These are phyloP conservation scores for Drosophila pectinifera DNA, from an alignment of 1,140 invertebrate genomes.

Conservation along the genomic window DNA sequence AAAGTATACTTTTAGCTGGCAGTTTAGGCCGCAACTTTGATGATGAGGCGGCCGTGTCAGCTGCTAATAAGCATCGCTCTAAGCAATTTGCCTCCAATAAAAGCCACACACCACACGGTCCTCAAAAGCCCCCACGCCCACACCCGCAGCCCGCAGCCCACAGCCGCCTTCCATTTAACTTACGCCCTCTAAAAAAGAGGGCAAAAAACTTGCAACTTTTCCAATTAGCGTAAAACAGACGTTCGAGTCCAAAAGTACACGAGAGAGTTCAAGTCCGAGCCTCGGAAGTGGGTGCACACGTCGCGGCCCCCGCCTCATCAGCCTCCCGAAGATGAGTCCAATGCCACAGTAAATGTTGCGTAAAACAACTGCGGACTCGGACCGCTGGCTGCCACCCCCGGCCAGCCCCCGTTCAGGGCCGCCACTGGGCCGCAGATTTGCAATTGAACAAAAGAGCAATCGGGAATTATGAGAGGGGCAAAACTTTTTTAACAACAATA, in stretches of 20 bases:
- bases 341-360: slow-evolving; percentile 76
- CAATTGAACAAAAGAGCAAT: slow-evolving; percentile 82
- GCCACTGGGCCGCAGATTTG: slow-evolving; percentile 30
- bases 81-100: slow-evolving; percentile 73
- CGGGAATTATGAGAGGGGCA: slow-evolving; percentile 76
- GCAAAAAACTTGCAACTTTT: slow-evolving; percentile 79
- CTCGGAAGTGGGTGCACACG: slow-evolving; percentile 28
- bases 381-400: slow-evolving; percentile 28
- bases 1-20: slow-evolving; percentile 27
- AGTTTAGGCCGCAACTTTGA: slow-evolving; percentile 56
- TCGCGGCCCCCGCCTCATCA: background rate
- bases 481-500: slow-evolving; percentile 72
- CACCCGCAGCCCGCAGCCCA: background rate
- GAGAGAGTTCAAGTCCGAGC: slow-evolving; percentile 52
- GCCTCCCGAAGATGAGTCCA: slow-evolving; percentile 21
- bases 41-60: slow-evolving; percentile 70
- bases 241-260: slow-evolving; percentile 54
- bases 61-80: slow-evolving; percentile 80
- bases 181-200: slow-evolving; percentile 25
- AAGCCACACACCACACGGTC: slow-evolving; percentile 66
- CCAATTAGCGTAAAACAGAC: slow-evolving; percentile 81
- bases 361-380: slow-evolving; percentile 72
- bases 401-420: background rate
- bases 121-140: background rate
- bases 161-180: background rate